Conservation (phyloP, 1,140 invertebrate species). For the Zaprionus nigranus region DNA sequence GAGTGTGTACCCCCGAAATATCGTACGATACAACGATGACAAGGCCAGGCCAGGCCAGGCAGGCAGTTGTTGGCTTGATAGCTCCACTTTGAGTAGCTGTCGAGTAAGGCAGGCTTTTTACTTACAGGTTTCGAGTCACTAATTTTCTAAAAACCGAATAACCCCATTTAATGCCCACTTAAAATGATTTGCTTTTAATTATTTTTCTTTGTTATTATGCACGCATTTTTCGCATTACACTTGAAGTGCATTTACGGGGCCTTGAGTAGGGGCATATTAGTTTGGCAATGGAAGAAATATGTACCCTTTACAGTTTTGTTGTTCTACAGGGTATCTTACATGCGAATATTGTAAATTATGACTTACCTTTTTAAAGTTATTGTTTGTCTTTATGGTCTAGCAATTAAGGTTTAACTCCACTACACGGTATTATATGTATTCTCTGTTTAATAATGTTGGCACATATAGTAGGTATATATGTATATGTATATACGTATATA, state of each 20-base stretch:
- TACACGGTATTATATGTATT: conserved; percentile 7
- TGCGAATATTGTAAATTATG: not conserved
- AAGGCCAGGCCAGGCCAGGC: conserved; percentile 8
- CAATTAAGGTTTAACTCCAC: conserved; percentile 16
- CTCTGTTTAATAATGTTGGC: conserved; percentile 17
- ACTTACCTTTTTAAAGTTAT: conserved; percentile 1
- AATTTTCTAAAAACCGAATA: conserved; percentile 12
- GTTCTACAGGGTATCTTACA: not conserved
- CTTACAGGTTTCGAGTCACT: conserved; percentile 4
- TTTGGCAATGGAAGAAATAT: not conserved
- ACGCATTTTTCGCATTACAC: conserved; percentile 2
- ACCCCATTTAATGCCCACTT: conserved; percentile 10
- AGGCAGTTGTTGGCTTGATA: conserved; percentile 20
- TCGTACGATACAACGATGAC: conserved; percentile 25
- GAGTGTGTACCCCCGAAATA: conserved; percentile 85
- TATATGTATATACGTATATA: not conserved
- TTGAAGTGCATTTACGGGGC: no score
- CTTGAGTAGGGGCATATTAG: no score
- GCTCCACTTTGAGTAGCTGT: conserved; percentile 51
- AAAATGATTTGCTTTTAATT: not conserved
- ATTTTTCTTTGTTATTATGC: conserved; percentile 6
- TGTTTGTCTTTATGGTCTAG: conserved; percentile 27
- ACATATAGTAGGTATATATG: no score
- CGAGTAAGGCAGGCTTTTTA: conserved; percentile 25
- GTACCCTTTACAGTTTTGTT: not conserved